phyloP scores from a whole-genome alignment of 2,888 invertebrate species.

The Temnothorax rugatulus region DNA sequence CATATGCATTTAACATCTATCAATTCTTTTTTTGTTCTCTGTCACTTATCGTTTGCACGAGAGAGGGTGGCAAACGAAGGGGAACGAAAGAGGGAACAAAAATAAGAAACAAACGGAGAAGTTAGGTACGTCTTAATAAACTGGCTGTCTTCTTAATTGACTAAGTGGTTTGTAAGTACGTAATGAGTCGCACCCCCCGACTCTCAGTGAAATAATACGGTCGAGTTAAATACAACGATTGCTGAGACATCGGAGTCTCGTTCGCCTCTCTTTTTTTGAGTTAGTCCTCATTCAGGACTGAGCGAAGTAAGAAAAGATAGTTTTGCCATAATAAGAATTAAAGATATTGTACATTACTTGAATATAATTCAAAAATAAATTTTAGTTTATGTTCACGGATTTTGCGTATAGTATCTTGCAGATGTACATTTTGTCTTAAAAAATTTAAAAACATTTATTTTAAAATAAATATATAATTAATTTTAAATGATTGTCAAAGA shows the following conservation, averaged over 20 bases:
- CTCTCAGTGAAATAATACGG: slow-evolving; percentile 67
- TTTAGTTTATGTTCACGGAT: neutral
- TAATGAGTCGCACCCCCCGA: slow-evolving; percentile 74
- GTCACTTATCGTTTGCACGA: slow-evolving; percentile 17
- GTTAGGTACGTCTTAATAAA: slow-evolving; percentile 81
- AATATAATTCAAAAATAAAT: neutral
- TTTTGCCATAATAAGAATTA: neutral
- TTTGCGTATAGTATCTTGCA: neutral
- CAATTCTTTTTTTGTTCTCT: slow-evolving; percentile 41
- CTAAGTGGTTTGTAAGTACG: slow-evolving; percentile 81
- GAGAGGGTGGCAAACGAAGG: slow-evolving; percentile 56
- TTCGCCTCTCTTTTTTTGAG: slow-evolving; percentile 24
- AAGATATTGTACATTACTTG: neutral
- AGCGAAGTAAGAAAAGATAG: slow-evolving; percentile 20
- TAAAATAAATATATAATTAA: neutral
- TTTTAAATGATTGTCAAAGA: neutral
- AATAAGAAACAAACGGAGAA: neutral
- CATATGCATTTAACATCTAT: neutral
- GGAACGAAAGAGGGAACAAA: slow-evolving; percentile 17
- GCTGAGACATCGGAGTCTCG: slow-evolving; percentile 66
- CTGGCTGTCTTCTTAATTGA: slow-evolving; percentile 85
- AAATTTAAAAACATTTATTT: neutral
- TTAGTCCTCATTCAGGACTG: slow-evolving; percentile 48
- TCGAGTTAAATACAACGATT: slow-evolving; percentile 65
- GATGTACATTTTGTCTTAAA: neutral